Conservation (phyloP, 2,113 vertebrate species). For the Rhabdomys dilectus region DNA sequence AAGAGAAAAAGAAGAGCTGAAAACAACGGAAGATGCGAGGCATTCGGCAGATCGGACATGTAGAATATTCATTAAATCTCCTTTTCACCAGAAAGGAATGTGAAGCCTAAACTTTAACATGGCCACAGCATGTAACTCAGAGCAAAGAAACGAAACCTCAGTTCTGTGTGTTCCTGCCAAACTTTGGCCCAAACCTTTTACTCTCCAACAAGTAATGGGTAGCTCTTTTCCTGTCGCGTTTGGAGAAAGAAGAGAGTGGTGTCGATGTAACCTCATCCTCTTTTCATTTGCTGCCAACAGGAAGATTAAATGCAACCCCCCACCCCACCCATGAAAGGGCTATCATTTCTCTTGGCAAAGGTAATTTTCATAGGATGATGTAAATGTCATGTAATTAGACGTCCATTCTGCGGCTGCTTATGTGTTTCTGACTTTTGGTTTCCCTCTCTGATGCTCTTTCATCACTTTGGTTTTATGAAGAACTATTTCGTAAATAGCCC, state of each 20-base stretch:
- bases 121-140: conserved; percentile 68
- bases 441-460: neutral
- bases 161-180: conserved; percentile 66
- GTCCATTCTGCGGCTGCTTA: neutral
- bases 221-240: conserved; percentile 66
- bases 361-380: neutral
- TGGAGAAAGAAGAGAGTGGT: conserved; percentile 67
- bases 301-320: neutral
- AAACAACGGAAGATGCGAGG: conserved; percentile 74
- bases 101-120: conserved; percentile 72
- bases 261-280: conserved; percentile 49
- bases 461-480: conserved; percentile 2
- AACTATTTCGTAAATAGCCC: neutral
- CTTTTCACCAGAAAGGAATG: conserved; percentile 74
- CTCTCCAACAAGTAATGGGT: conserved; percentile 45
- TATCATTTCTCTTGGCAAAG: neutral
- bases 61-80: conserved; percentile 70
- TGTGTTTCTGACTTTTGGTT: conserved; percentile 5
- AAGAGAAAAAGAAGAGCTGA: conserved; percentile 70
- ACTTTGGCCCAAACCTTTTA: conserved; percentile 49
- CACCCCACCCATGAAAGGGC: neutral
- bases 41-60: conserved; percentile 78
- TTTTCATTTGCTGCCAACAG: conserved; percentile 26
- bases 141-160: conserved; percentile 74
- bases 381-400: neutral